phyloP scores from a whole-genome alignment of 2,888 invertebrate genomes.

The Julus scandinavius region DNA sequence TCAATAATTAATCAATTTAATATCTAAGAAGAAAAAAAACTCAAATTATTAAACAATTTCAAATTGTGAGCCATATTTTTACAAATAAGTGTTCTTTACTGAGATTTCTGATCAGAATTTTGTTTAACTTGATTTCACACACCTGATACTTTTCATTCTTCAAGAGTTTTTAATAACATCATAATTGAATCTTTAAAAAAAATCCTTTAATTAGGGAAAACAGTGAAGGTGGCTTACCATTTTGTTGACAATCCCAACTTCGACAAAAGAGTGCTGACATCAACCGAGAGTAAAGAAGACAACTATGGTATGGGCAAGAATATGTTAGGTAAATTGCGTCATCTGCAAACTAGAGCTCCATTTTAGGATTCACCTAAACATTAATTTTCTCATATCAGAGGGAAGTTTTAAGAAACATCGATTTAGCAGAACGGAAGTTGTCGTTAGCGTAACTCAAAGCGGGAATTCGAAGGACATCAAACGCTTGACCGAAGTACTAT shows the following conservation, averaged over 20 bases:
- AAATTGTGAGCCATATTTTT: no score
- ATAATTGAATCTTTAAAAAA: background rate
- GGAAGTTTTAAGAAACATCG: background rate
- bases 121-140: no score
- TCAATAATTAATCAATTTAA: no score
- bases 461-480: background rate
- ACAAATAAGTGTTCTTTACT: no score
- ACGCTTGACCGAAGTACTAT: background rate
- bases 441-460: background rate
- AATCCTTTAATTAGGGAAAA: background rate
- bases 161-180: no score
- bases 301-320: background rate
- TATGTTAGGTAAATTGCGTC: background rate
- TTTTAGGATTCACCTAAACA: background rate
- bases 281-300: background rate
- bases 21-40: no score
- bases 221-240: slow-evolving; percentile 2
- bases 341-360: background rate
- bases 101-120: no score
- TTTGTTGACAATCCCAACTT: background rate
- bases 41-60: no score
- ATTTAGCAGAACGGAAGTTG: background rate
- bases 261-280: background rate
- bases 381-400: background rate
- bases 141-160: no score